Conservation (phyloP, 2,888 invertebrate species). For the Pammene aurita region DNA sequence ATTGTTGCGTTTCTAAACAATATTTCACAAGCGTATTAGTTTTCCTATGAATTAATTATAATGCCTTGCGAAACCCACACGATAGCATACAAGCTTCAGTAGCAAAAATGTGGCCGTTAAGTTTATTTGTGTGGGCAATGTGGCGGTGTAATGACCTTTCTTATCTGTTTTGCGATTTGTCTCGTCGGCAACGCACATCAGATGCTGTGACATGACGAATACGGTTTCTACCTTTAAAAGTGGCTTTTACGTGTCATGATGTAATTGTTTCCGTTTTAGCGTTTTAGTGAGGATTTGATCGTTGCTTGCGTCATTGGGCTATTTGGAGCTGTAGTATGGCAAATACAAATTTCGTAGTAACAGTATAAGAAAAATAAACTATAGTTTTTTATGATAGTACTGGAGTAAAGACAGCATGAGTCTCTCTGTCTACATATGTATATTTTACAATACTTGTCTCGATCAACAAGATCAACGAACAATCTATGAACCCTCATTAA, state of each 20-base stretch:
- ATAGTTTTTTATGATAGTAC: too few relatives aligned
- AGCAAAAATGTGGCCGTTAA: slow-evolving; percentile 1
- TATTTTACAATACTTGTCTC: too few relatives aligned
- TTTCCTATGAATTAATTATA: slow-evolving; percentile 13
- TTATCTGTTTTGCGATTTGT: slow-evolving; percentile 40
- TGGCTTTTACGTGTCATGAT: background rate
- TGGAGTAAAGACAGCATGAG: too few relatives aligned
- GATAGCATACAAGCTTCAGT: slow-evolving; percentile 11
- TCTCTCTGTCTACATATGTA: too few relatives aligned
- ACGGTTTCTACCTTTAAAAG: slow-evolving; percentile 2
- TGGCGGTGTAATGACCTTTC: slow-evolving; percentile 37
- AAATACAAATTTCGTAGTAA: too few relatives aligned
- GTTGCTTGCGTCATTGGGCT: background rate
- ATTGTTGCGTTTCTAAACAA: background rate
- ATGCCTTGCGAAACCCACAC: slow-evolving; percentile 31
- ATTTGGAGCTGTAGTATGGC: too few relatives aligned
- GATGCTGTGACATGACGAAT: slow-evolving; percentile 32
- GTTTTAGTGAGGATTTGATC: background rate
- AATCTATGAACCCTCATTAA: slow-evolving; percentile 16
- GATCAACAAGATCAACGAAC: slow-evolving; percentile 3
- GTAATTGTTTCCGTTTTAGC: slow-evolving; percentile 11
- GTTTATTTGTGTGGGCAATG: background rate
- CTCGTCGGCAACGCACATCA: slow-evolving; percentile 34
- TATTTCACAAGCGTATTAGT: background rate
- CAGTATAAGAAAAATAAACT: too few relatives aligned